Base-by-base conservation (phyloP, 1,140 invertebrate genomes). In the Papilio dardanus region DNA sequence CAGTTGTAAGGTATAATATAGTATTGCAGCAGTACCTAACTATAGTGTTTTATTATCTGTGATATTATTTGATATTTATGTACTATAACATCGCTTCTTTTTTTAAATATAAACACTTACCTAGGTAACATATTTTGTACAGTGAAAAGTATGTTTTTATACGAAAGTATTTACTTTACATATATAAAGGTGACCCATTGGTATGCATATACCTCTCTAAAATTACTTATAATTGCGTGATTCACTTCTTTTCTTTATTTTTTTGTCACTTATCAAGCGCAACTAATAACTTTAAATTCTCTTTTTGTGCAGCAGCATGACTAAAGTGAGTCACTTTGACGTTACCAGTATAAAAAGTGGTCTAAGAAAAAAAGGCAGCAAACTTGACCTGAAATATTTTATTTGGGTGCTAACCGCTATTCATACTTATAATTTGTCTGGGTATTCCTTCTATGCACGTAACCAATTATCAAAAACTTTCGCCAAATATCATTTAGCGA, bases 391-490 rank as follows among this genome's bases (percentile, higher is more conserved):
- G 30, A 28, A 62, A 62, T 3, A 62, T 28, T 62, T 30, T 28
- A 62, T 62, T 28, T 30, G 24, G 54, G 24, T 28, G 24, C 24
- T 62, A 62, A 62, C 54, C 54, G 54, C 54, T 62, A 62, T 62
- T 62, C 54, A 30, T 62, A 62, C 54, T 10, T 62, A 62, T 62
- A 30, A 30, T 62, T 62, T 62, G 54, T 62, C 54, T 16, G 54
- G 24, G 21, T 28, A 62, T 62, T 62, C 54, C 54, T 30, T 62
- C 54, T 62, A 62, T 62, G 54, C 54, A 62, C 7, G 10, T 62
- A 62, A 28, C 54, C 54, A 62, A 62, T 62, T 62, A 62, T n/a
- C 54, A 16, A 30, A 28, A 62, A 62, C 54, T 62, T 62, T 62
- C 54, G 21, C 54, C 54, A 28, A 62, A 62, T 28, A 62, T 10